phyloP scores from a whole-genome alignment of 1,140 invertebrate species.

The Notospermus geniculatus region DNA sequence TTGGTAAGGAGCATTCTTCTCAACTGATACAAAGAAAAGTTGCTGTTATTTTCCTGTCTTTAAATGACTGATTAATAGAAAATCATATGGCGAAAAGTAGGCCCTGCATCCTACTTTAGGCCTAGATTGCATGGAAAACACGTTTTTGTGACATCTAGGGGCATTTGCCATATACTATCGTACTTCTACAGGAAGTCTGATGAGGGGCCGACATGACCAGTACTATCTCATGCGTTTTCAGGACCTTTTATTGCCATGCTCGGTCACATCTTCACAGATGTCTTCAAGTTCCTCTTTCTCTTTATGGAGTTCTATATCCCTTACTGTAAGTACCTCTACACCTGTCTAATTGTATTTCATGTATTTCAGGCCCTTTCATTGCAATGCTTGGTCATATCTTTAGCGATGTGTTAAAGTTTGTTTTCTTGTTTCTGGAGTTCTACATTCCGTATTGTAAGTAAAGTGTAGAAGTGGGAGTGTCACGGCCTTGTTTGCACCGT shows the following conservation, averaged over 20 bases:
- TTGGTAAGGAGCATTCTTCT: constrained; percentile 31
- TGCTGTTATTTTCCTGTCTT: too few relatives aligned
- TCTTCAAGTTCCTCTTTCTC: constrained; percentile 45
- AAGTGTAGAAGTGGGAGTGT: not conserved
- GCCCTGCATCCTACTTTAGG: too few relatives aligned
- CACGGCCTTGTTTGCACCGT: not conserved
- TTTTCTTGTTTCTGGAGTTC: constrained; percentile 49
- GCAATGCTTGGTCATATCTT: constrained; percentile 52
- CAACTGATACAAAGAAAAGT: too few relatives aligned
- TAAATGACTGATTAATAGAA: too few relatives aligned
- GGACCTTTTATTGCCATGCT: constrained; percentile 55
- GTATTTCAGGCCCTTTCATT: constrained; percentile 51
- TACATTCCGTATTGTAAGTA: constrained; percentile 51
- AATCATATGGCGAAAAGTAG: too few relatives aligned
- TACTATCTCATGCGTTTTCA: constrained; percentile 27
- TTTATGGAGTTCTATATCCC: constrained; percentile 27
- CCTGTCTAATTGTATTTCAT: not conserved
- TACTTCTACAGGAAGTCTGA: too few relatives aligned
- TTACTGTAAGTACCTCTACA: too few relatives aligned
- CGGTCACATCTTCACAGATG: constrained; percentile 46
- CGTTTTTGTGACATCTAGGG: too few relatives aligned
- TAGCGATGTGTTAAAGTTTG: constrained; percentile 44
- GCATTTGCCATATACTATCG: too few relatives aligned
- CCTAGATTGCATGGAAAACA: too few relatives aligned
- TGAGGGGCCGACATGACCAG: too few relatives aligned